Evolutionary conservation across 2,797 vertebrate genomes (phyloP).

Genomic region (Danio aesculapii): DNA sequence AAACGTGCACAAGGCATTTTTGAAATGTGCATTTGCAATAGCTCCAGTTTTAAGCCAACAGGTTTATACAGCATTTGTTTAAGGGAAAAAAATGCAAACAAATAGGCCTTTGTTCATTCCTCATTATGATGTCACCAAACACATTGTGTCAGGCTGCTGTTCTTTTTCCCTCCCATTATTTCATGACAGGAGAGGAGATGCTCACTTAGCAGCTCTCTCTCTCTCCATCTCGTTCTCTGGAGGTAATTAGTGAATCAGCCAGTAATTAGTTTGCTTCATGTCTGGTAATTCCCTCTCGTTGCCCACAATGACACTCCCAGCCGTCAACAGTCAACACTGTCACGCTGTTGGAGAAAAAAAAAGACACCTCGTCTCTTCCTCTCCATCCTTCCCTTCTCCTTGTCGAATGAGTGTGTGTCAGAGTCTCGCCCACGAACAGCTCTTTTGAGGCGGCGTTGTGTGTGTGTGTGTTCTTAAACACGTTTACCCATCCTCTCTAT

Average conservation of each 20-base stretch:
- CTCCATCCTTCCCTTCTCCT: slow-evolving; percentile 27
- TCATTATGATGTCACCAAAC: slow-evolving; percentile 46
- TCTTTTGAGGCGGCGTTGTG: slow-evolving; percentile 50
- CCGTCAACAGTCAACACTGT: slow-evolving; percentile 65
- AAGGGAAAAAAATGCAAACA: slow-evolving; percentile 2
- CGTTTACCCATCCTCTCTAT: slow-evolving; percentile 59
- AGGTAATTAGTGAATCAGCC: slow-evolving; percentile 81
- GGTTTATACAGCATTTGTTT: neutral
- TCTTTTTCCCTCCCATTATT: slow-evolving; percentile 43
- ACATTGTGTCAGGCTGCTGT: slow-evolving; percentile 28
- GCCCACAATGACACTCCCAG: slow-evolving; percentile 59
- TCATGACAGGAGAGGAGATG: slow-evolving; percentile 49
- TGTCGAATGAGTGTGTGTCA: slow-evolving; percentile 43
- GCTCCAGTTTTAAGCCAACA: slow-evolving; percentile 13
- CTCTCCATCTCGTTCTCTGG: slow-evolving; percentile 38
- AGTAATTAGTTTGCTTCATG: slow-evolving; percentile 82
- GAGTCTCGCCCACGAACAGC: slow-evolving; percentile 58
- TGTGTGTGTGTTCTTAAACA: slow-evolving; percentile 53
- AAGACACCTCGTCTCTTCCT: slow-evolving; percentile 47
- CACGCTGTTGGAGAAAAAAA: slow-evolving; percentile 22
- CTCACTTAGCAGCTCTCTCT: slow-evolving; percentile 53
- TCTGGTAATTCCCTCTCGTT: slow-evolving; percentile 71
- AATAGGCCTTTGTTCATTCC: slow-evolving; percentile 34
- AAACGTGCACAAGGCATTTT: neutral
- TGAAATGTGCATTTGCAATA: neutral